Evolutionary conservation across 2,888 invertebrate genomes (phyloP).

Genomic region (Gerris lacustris): DNA sequence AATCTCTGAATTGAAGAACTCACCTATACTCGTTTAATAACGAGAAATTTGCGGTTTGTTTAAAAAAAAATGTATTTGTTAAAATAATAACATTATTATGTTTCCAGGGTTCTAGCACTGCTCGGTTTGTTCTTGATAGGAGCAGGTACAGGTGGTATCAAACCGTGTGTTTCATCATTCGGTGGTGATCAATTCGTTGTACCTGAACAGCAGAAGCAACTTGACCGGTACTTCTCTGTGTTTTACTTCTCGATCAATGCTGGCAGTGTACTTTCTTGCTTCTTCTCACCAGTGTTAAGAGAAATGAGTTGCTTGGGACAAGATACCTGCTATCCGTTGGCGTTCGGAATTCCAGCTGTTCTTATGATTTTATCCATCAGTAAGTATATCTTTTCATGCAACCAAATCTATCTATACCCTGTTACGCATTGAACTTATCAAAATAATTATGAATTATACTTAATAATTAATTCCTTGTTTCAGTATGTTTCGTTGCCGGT

Average conservation of each 20-base stretch:
- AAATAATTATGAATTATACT: neutral
- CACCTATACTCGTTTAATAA: no score
- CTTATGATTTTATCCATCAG: slow-evolving; percentile 48
- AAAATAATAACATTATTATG: neutral
- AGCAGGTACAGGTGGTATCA: slow-evolving; percentile 68
- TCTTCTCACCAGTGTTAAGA: slow-evolving; percentile 60
- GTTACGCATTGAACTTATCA: neutral
- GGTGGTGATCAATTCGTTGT: slow-evolving; percentile 66
- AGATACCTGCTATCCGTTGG: slow-evolving; percentile 55
- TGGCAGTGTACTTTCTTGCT: slow-evolving; percentile 59
- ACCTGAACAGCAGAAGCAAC: slow-evolving; percentile 50
- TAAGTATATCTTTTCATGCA: slow-evolving; percentile 35
- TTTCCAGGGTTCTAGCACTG: slow-evolving; percentile 44
- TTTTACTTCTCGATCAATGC: slow-evolving; percentile 57
- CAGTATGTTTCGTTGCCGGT: slow-evolving; percentile 72
- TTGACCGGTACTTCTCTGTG: slow-evolving; percentile 60
- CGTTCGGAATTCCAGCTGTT: slow-evolving; percentile 61
- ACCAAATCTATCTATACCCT: neutral
- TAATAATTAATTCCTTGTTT: slow-evolving; percentile 30
- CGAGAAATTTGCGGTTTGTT: no score
- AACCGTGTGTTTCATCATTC: slow-evolving; percentile 69
- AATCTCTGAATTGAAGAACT: no score
- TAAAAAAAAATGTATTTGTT: neutral
- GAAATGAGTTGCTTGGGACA: slow-evolving; percentile 52
- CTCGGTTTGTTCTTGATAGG: slow-evolving; percentile 57